A percentile compares a stretch with the other conserved stretches of the same genome.
Evolutionary conservation across 1,140 invertebrate species (phyloP).

Genomic region (Hylaeus volcanicus): DNA sequence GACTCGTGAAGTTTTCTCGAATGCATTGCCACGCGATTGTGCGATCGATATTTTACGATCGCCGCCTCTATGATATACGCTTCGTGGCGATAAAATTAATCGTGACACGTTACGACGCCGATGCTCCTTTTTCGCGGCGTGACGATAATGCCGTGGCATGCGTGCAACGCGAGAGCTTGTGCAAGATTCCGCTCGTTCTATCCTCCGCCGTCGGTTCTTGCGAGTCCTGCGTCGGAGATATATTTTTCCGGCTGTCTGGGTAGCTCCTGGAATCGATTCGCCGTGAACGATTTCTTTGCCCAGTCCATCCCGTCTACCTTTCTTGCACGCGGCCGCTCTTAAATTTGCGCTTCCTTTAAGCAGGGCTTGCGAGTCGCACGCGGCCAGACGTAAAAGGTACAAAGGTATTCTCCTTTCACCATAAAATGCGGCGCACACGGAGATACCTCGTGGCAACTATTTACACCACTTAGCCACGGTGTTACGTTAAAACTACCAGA

Average conservation of each 20-base stretch:
- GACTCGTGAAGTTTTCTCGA: background rate
- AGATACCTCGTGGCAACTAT: conserved; percentile 46
- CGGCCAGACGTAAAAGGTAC: conserved; percentile 56
- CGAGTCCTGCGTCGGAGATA: conserved; percentile 2
- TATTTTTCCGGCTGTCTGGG: conserved; percentile 27
- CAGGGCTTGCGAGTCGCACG: conserved; percentile 17
- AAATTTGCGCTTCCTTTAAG: conserved; percentile 54
- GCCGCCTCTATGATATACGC: background rate
- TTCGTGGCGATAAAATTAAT: conserved; percentile 6
- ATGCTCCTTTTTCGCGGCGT: conserved; percentile 21
- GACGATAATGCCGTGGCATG: conserved; percentile 39
- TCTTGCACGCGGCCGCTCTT: conserved; percentile 30
- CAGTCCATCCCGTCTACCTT: conserved; percentile 2
- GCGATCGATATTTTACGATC: conserved; percentile 27
- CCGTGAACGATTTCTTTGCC: conserved; percentile 41
- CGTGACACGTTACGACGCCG: conserved; percentile 27
- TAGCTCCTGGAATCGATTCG: conserved; percentile 55
- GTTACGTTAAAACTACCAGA: conserved; percentile 40
- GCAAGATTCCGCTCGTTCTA: background rate
- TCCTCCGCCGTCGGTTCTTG: conserved; percentile 4
- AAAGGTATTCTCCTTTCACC: conserved; percentile 64
- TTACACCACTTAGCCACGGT: conserved; percentile 56
- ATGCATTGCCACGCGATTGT: background rate
- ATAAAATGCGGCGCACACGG: conserved; percentile 40
- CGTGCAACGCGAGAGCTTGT: conserved; percentile 9